These are phyloP conservation scores for Tolmerus cingulatus DNA, from an alignment of 2,888 invertebrate genomes.

Conservation along the genomic window DNA sequence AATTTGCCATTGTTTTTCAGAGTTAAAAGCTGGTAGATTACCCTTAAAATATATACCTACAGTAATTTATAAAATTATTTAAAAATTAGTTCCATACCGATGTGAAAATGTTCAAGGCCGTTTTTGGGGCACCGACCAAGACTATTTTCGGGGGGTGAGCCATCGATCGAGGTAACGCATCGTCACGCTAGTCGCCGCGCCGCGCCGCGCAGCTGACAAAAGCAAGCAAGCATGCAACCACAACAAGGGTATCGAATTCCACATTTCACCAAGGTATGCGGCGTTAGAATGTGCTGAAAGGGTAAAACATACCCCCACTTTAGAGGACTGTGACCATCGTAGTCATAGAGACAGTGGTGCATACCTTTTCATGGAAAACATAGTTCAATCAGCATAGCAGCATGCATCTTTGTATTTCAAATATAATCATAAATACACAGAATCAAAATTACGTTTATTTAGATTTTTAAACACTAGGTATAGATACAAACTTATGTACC, in stretches of 20 bases:
- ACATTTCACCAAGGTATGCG: not conserved
- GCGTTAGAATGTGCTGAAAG: not conserved
- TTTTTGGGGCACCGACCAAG: not conserved
- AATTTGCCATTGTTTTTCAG: not conserved
- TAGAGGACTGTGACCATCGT: not conserved
- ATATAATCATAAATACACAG: not conserved
- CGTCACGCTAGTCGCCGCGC: not conserved
- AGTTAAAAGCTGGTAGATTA: not conserved
- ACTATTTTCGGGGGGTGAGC: not conserved
- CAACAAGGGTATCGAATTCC: not conserved
- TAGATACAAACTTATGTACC: too few relatives aligned
- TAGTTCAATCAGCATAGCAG: not conserved
- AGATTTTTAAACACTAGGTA: too few relatives aligned
- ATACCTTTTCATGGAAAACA: not conserved
- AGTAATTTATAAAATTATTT: not conserved
- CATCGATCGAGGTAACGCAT: not conserved
- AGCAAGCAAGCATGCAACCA: not conserved
- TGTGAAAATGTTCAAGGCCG: not conserved
- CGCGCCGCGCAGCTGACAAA: not conserved
- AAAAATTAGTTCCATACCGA: not conserved
- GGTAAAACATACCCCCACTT: not conserved
- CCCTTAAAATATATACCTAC: not conserved
- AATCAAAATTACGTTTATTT: too few relatives aligned
- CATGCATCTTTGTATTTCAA: not conserved
- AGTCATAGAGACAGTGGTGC: not conserved